Base-by-base conservation (phyloP, 2,797 vertebrate species). In the Presbytis comata region DNA sequence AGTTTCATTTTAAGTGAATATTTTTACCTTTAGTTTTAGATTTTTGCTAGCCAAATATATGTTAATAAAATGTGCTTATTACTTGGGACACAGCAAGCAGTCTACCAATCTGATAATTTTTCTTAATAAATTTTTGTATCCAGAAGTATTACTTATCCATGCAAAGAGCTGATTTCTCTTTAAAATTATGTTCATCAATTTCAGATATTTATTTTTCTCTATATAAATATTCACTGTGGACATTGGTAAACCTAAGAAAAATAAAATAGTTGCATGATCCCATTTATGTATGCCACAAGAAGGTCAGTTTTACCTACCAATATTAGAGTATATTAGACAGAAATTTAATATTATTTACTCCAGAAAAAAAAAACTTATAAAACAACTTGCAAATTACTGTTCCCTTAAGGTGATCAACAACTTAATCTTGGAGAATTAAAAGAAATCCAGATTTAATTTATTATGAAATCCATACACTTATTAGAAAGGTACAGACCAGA, bases 351-450 rank as follows among this genome's bases (percentile, higher is more conserved):
- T 39, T 88, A 36, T n/a, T 93, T 85, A 95, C 72, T 78, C 24
- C 72, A 87, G 88, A 57, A 33, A 64, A 64, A 55, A 33, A 89
- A 89, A 93, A 39, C 19, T 28, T 64, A 24, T 44, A 50, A 67
- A 93, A 78, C 72, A 87, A 59, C 13, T 61, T 44, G 75, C 21
- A 95, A 91, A 89, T 81, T 83, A 13, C 17, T 91, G 0, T 91
- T 94, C 46, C 70, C 78, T 89, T 64, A 84, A 95, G 46, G 44
- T 33, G 96, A 59, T 17, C 21, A 94, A 44, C 24, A 91, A 61
- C 44, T 96, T 96, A 92, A 96, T 92, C 55, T 96, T 93, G 5
- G 24, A 88, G 3, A 96, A 33, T 93, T 30, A 76, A 91, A 93
- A 86, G 1, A 95, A 92, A 91, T 86, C 33, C 28, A 76, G 11